Evolutionary conservation across 2,888 invertebrate genomes (phyloP).

Genomic region (Eilema depressum): DNA sequence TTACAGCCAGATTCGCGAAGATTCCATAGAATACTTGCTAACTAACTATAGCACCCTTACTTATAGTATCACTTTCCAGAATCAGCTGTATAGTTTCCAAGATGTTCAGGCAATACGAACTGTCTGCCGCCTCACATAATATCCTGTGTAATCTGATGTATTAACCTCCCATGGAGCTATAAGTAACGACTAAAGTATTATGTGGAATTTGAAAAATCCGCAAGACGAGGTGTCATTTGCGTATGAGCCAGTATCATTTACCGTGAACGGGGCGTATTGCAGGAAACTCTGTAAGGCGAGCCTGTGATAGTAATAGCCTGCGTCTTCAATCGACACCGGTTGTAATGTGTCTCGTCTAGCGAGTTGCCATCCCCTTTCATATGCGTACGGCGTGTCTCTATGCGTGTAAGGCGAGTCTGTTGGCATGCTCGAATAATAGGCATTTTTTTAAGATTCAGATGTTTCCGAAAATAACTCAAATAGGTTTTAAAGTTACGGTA

Average conservation of each 20-base stretch:
- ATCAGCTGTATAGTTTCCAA: constrained; percentile 15
- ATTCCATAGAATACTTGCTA: neutral
- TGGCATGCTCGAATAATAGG: neutral
- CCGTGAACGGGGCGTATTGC: constrained; percentile 52
- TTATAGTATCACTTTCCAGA: constrained; percentile 7
- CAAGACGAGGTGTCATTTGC: constrained; percentile 55
- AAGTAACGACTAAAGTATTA: constrained; percentile 37
- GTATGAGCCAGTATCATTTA: constrained; percentile 45
- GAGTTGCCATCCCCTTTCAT: constrained; percentile 13
- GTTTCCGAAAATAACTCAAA: neutral
- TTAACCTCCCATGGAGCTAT: constrained; percentile 25
- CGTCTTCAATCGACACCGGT: constrained; percentile 52
- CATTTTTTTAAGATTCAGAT: neutral
- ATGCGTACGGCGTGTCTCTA: constrained; percentile 27
- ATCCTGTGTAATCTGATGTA: constrained; percentile 23
- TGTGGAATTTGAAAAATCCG: constrained; percentile 63
- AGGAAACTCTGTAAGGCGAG: constrained; percentile 59
- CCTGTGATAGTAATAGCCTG: constrained; percentile 44
- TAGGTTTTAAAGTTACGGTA: neutral
- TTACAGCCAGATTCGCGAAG: no score
- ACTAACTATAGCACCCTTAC: neutral
- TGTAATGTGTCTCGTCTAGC: constrained; percentile 45
- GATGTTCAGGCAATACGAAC: constrained; percentile 13
- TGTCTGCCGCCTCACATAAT: constrained; percentile 19
- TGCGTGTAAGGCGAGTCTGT: neutral